Conservation (phyloP, 2,797 vertebrate species). For the Rallus crepitans region DNA sequence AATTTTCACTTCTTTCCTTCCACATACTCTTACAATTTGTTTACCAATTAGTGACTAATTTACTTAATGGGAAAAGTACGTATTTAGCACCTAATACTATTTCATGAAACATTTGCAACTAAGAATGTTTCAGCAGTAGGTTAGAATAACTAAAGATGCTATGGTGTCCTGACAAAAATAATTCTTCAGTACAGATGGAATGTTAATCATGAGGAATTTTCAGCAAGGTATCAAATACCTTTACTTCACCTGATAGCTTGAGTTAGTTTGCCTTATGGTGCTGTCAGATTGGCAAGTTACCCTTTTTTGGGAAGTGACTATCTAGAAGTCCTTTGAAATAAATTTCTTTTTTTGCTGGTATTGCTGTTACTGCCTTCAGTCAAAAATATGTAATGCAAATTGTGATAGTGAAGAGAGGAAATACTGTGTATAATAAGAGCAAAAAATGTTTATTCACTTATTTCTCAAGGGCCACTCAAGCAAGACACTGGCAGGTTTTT, state of each 20-base stretch:
- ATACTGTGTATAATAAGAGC: not conserved
- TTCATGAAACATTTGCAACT: not conserved
- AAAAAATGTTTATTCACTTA: not conserved
- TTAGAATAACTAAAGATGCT: not conserved
- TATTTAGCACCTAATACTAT: not conserved
- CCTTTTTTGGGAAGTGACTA: not conserved
- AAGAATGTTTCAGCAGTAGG: not conserved
- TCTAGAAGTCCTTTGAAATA: not conserved
- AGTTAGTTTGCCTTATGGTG: not conserved
- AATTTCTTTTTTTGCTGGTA: not conserved
- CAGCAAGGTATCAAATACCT: not conserved
- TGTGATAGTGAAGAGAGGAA: not conserved
- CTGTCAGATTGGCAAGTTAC: not conserved
- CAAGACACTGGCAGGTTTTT: not conserved
- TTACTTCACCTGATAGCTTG: not conserved
- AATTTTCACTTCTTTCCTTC: not conserved
- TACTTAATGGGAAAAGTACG: not conserved
- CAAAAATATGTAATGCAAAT: conserved; percentile 15
- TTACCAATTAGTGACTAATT: not conserved
- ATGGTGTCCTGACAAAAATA: not conserved
- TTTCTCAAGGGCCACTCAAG: not conserved
- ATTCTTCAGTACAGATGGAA: not conserved
- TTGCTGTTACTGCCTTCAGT: not conserved
- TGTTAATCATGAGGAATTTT: not conserved
- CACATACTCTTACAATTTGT: not conserved